phyloP scores from a whole-genome alignment of 2,888 invertebrate species.

The Lasioglossum zephyrum region DNA sequence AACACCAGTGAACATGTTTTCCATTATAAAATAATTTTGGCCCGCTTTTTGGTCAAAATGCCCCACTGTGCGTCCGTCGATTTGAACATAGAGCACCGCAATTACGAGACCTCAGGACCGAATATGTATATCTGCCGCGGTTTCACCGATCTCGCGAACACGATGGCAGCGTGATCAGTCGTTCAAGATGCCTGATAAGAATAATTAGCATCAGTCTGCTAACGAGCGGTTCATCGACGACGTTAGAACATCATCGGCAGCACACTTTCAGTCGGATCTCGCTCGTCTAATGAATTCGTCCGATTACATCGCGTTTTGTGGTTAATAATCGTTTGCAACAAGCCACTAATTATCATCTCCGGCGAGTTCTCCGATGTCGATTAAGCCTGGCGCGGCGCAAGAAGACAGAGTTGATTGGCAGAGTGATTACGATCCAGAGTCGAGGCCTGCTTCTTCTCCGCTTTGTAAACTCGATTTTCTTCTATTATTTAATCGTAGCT shows the following conservation, averaged over 20 bases:
- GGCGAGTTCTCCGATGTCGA: slow-evolving; percentile 13
- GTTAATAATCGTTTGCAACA: slow-evolving; percentile 31
- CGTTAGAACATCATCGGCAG: background rate
- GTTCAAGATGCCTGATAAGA: slow-evolving; percentile 41
- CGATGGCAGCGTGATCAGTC: background rate
- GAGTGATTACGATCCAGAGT: slow-evolving; percentile 49
- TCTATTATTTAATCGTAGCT: slow-evolving; percentile 60
- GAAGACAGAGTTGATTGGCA: slow-evolving; percentile 55
- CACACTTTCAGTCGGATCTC: slow-evolving; percentile 40
- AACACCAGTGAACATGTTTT: no score
- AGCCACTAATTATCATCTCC: slow-evolving; percentile 48
- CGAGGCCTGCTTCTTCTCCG: background rate
- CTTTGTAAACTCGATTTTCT: slow-evolving; percentile 54
- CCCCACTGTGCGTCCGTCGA: no score
- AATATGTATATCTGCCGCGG: background rate
- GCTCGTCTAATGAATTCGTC: slow-evolving; percentile 30
- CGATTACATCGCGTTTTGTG: slow-evolving; percentile 36
- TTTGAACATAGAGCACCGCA: background rate
- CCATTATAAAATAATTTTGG: no score
- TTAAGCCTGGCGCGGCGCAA: slow-evolving; percentile 24
- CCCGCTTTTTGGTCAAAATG: no score
- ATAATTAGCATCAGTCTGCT: slow-evolving; percentile 26
- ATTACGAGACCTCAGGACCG: background rate
- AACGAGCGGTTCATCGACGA: slow-evolving; percentile 37
- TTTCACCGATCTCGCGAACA: slow-evolving; percentile 21